These are phyloP conservation scores for Hydractinia symbiolongicarpus DNA, from an alignment of 30 jellyfish, hydroid and myxozoan genomes.

Conservation along the genomic window DNA sequence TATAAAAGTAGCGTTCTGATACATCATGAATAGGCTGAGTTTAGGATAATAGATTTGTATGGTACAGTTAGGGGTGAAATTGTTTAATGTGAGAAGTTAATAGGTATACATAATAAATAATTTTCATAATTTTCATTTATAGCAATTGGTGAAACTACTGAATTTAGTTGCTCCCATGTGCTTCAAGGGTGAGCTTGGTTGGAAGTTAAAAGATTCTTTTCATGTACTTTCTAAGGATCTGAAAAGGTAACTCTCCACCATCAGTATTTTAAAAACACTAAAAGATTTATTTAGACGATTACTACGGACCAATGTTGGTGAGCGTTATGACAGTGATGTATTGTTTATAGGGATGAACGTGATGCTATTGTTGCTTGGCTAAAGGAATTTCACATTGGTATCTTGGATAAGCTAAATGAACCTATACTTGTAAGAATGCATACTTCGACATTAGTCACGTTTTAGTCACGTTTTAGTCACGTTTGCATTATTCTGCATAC, in stretches of 20 bases:
- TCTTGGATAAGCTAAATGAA: conserved; percentile 37
- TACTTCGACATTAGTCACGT: neutral
- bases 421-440: conserved; percentile 50
- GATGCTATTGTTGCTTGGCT: conserved; percentile 46
- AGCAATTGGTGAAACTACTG: conserved; percentile 47
- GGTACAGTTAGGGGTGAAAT: too few species aligned
- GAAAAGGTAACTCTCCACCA: conserved; percentile 32
- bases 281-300: neutral
- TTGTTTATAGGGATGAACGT: neutral
- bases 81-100: too few species aligned
- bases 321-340: neutral
- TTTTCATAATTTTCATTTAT: neutral
- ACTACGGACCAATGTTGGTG: neutral
- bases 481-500: neutral
- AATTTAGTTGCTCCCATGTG: conserved; percentile 65
- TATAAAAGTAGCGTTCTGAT: too few species aligned
- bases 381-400: conserved; percentile 38
- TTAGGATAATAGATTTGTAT: too few species aligned
- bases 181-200: conserved; percentile 73
- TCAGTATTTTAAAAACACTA: neutral
- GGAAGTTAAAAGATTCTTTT: conserved; percentile 63
- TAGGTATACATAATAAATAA: neutral
- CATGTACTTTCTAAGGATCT: conserved; percentile 47
- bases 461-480: neutral
- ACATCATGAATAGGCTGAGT: too few species aligned